Percentiles rank a stretch among this genome's conserved stretches.
These are phyloP conservation scores for Balaeniceps rex DNA, from an alignment of 2,113 vertebrate species.

Conservation along the genomic window DNA sequence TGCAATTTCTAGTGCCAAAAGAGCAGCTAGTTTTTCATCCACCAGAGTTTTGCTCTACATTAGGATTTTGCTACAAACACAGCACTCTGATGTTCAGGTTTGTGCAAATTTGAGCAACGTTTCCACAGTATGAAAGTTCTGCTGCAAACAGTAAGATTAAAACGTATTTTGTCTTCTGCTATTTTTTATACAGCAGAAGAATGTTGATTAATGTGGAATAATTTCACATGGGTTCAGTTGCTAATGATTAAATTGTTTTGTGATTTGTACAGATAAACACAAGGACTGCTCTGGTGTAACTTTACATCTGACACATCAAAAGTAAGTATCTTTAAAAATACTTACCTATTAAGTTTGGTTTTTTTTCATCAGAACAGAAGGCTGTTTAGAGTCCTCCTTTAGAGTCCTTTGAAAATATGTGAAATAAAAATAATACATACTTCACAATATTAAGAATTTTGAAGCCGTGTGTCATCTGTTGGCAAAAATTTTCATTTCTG, in stretches of 20 bases:
- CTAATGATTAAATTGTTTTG: background rate
- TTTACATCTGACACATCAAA: constrained; percentile 88
- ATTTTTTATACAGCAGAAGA: background rate
- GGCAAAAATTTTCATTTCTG: background rate
- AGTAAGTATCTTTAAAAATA: constrained; percentile 74
- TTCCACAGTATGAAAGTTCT: background rate
- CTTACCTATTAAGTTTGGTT: fast-evolving
- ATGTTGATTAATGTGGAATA: background rate
- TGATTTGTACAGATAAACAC: constrained; percentile 85
- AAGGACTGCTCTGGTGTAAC: constrained; percentile 93
- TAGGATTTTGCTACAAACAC: background rate
- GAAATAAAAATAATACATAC: background rate
- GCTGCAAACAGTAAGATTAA: background rate
- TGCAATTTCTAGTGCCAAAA: background rate
- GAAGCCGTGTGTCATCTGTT: background rate
- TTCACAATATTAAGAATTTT: background rate
- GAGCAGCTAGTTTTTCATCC: background rate
- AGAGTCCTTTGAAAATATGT: background rate
- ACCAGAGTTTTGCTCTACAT: background rate
- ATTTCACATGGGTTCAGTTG: background rate
- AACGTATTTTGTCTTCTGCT: background rate
- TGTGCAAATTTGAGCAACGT: background rate
- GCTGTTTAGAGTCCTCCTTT: background rate
- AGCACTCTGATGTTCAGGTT: background rate
- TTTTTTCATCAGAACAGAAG: background rate